A percentile compares a stretch with the other conserved stretches of the same genome.
These are phyloP conservation scores for Meriones unguiculatus DNA, from an alignment of 2,113 vertebrate species.

Conservation along the genomic window DNA sequence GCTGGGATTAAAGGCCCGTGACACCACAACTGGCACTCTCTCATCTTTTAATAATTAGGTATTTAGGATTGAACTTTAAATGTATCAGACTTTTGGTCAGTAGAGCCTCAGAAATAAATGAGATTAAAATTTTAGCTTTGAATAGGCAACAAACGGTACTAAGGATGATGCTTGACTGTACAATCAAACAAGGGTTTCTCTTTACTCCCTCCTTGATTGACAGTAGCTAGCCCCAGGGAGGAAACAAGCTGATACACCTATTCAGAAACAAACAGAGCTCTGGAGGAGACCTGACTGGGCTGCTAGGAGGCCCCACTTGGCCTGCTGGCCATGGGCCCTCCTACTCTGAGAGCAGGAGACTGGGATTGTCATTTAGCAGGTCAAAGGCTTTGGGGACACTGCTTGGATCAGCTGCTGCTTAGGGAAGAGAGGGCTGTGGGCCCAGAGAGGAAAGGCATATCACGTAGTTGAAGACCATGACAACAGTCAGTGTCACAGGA, in stretches of 20 bases:
- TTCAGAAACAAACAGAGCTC: not conserved
- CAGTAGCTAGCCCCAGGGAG: not conserved
- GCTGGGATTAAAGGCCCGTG: no score
- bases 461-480: not conserved
- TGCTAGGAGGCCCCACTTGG: not conserved
- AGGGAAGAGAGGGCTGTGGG: no score
- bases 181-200: not conserved
- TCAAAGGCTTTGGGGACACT: not conserved
- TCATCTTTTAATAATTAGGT: not conserved
- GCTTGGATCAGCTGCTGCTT: not conserved
- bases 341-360: not conserved
- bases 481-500: not conserved
- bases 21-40: no score
- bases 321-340: not conserved
- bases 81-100: not conserved
- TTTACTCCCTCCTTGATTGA: not conserved
- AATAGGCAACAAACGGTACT: not conserved
- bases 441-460: not conserved
- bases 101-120: not conserved
- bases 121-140: not conserved
- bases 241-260: not conserved
- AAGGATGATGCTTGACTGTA: not conserved
- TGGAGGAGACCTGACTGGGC: not conserved
- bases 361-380: not conserved
- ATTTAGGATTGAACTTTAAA: slow-evolving; percentile 42